These are phyloP conservation scores for Emydoidea blandingii DNA, from an alignment of 2,797 vertebrate genomes.

Conservation along the genomic window DNA sequence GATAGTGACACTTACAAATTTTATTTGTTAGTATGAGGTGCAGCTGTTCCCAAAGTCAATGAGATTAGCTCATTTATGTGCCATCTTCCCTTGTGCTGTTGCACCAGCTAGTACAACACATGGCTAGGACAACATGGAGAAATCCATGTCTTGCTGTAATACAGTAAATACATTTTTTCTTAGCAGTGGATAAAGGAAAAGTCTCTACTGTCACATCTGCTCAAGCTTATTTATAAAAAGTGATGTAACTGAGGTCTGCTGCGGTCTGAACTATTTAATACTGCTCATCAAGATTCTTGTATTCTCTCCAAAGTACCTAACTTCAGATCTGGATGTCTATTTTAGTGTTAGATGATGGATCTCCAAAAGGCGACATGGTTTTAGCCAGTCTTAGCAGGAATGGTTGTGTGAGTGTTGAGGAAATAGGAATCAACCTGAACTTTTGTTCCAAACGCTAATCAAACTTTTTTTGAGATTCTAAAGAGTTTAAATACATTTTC, in stretches of 20 bases:
- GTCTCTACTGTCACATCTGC: background rate
- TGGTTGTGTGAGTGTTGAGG: background rate
- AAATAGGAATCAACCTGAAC: background rate
- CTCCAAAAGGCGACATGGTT: fast-evolving
- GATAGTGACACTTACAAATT: background rate
- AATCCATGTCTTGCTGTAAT: background rate
- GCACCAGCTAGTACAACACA: background rate
- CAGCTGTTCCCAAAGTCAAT: background rate
- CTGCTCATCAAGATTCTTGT: background rate
- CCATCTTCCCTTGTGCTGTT: background rate
- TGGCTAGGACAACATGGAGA: slow-evolving; percentile 18
- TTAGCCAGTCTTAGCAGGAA: background rate
- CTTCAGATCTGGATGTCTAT: background rate
- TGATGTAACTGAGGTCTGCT: background rate
- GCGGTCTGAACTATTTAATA: background rate
- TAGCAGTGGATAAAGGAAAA: slow-evolving; percentile 14
- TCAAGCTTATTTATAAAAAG: slow-evolving; percentile 20
- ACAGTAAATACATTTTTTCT: slow-evolving; percentile 22
- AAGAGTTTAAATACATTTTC: background rate
- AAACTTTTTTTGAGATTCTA: background rate
- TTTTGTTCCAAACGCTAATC: background rate
- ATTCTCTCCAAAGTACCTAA: background rate
- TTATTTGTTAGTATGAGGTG: background rate
- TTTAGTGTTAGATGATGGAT: background rate
- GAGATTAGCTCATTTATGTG: background rate